Percentiles rank a stretch among this genome's conserved stretches.
These are phyloP conservation scores for Chaenogobius annularis DNA, from an alignment of 2,113 vertebrate genomes.

Conservation along the genomic window DNA sequence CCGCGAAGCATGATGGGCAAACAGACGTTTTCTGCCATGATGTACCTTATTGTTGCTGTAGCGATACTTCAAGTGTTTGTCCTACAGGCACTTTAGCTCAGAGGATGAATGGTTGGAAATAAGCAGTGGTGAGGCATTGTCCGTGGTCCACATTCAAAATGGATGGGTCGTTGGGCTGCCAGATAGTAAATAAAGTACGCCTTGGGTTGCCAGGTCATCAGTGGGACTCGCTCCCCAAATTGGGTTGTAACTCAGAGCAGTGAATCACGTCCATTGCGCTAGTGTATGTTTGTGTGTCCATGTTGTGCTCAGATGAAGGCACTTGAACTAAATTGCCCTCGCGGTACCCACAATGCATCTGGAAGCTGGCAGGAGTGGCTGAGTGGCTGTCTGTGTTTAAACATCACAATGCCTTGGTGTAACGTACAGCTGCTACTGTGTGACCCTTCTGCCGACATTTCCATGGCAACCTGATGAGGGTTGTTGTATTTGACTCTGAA, in stretches of 20 bases:
- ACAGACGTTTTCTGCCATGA: slow-evolving; percentile 14
- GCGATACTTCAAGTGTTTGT: slow-evolving; percentile 40
- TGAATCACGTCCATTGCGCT: slow-evolving; percentile 46
- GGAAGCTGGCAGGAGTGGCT: slow-evolving; percentile 53
- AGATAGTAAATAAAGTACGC: slow-evolving; percentile 56
- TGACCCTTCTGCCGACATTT: slow-evolving; percentile 3
- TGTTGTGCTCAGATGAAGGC: slow-evolving; percentile 40
- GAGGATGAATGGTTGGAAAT: slow-evolving; percentile 18
- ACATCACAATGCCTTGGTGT: slow-evolving; percentile 31
- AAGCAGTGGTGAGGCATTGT: background rate
- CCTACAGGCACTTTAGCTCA: slow-evolving; percentile 12
- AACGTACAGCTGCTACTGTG: slow-evolving; percentile 35
- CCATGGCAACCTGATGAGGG: slow-evolving; percentile 24
- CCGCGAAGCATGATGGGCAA: slow-evolving; percentile 53
- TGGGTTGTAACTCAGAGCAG: slow-evolving; percentile 58
- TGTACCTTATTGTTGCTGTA: slow-evolving; percentile 34
- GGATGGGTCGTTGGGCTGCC: slow-evolving; percentile 43
- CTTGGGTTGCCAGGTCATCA: slow-evolving; percentile 61
- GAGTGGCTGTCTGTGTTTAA: slow-evolving; percentile 49
- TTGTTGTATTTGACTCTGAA: background rate
- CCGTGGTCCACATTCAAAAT: slow-evolving; percentile 12
- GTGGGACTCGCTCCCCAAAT: slow-evolving; percentile 55
- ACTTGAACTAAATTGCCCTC: slow-evolving; percentile 62
- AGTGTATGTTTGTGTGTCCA: slow-evolving; percentile 16
- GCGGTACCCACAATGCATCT: slow-evolving; percentile 68